Conservation (phyloP, 2,888 invertebrate genomes). For the Athripsodes cinereus region DNA sequence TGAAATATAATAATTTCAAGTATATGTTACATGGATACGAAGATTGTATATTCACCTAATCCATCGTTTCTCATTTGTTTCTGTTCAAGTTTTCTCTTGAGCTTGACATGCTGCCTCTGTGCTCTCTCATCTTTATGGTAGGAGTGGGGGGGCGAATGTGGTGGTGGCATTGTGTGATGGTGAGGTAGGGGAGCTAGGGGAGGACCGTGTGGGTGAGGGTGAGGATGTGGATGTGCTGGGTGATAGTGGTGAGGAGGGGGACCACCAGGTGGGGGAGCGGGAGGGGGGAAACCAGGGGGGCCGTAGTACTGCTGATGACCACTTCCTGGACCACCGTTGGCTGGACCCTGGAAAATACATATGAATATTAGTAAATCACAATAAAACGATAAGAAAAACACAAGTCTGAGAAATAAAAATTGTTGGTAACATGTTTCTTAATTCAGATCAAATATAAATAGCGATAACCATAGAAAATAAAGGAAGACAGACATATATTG, state of each 20-base stretch:
- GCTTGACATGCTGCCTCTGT: conserved; percentile 69
- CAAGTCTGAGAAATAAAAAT: no score
- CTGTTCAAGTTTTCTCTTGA: conserved; percentile 69
- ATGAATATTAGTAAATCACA: neutral
- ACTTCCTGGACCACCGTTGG: conserved; percentile 55
- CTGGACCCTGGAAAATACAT: conserved; percentile 52
- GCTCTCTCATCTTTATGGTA: conserved; percentile 75
- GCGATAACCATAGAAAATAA: no score
- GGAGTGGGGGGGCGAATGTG: conserved; percentile 49
- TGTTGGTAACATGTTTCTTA: no score
- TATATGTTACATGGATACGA: no score
- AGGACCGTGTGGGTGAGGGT: conserved; percentile 49
- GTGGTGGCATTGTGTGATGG: conserved; percentile 61
- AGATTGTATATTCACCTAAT: no score
- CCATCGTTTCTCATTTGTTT: conserved; percentile 55
- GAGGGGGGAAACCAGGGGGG: conserved; percentile 43
- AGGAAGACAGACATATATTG: no score
- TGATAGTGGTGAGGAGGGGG: conserved; percentile 49
- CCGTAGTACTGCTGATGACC: conserved; percentile 65
- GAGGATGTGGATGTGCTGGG: conserved; percentile 49
- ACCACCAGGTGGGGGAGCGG: conserved; percentile 48
- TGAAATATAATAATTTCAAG: no score
- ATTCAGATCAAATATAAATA: no score
- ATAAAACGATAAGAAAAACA: no score
- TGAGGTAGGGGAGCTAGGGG: conserved; percentile 41